Evolutionary conservation across 2,113 vertebrate genomes (phyloP).

Genomic region (Ancistrus triradiatus): DNA sequence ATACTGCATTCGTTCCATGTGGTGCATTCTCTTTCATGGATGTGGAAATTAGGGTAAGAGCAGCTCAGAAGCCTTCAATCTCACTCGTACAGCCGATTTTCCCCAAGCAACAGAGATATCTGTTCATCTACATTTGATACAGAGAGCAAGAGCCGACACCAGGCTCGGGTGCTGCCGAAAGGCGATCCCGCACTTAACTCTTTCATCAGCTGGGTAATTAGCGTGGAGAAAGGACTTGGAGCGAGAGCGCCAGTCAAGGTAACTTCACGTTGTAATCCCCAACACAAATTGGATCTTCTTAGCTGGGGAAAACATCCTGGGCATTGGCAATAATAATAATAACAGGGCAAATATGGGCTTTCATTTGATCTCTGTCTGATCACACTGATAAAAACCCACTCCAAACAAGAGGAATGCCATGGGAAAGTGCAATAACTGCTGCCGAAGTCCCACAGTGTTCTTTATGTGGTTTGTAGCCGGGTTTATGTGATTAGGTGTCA

Average conservation of each 20-base stretch:
- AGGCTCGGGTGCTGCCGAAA: slow-evolving; percentile 46
- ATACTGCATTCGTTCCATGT: neutral
- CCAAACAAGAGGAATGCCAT: slow-evolving; percentile 48
- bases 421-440: slow-evolving; percentile 41
- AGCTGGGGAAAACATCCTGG: slow-evolving; percentile 53
- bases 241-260: slow-evolving; percentile 56
- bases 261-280: slow-evolving; percentile 65
- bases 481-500: slow-evolving; percentile 2
- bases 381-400: slow-evolving; percentile 49
- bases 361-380: slow-evolving; percentile 45
- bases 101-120: slow-evolving; percentile 25
- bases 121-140: slow-evolving; percentile 45
- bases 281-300: slow-evolving; percentile 68
- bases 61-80: slow-evolving; percentile 23
- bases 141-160: slow-evolving; percentile 38
- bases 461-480: slow-evolving; percentile 5
- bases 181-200: slow-evolving; percentile 51
- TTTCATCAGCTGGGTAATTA: slow-evolving; percentile 71
- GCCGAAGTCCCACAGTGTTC: too few relatives aligned
- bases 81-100: slow-evolving; percentile 15
- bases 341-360: slow-evolving; percentile 16
- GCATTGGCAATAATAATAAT: too few relatives aligned
- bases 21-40: neutral
- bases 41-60: slow-evolving; percentile 1
- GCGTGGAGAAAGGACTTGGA: slow-evolving; percentile 59